Conservation (phyloP, 2,113 vertebrate species). For the Circaetus gallicus region DNA sequence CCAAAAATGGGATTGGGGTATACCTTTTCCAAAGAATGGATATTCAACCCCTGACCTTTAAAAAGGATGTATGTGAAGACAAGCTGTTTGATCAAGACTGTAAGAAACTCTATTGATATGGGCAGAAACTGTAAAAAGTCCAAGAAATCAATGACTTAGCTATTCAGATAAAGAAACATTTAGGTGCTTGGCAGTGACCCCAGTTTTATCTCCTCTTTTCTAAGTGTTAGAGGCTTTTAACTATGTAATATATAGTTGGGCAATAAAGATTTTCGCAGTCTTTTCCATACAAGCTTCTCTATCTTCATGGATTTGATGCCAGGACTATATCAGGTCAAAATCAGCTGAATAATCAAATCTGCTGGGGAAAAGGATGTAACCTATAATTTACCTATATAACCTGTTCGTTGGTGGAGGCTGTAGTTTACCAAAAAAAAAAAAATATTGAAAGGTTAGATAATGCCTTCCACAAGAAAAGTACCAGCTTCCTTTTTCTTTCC, state of each 20-base stretch:
- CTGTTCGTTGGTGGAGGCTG: not conserved
- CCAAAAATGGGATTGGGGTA: not conserved
- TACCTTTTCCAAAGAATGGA: not conserved
- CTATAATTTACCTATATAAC: not conserved
- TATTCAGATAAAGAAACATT: not conserved
- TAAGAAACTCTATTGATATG: not conserved
- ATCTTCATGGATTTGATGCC: not conserved
- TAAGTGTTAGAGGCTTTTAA: not conserved
- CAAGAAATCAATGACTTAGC: not conserved
- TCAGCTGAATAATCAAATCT: not conserved
- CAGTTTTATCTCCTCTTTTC: not conserved
- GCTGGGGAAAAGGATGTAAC: not conserved
- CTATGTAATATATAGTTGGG: not conserved
- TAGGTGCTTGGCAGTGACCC: not conserved
- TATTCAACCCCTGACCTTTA: not conserved
- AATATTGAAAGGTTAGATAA: not conserved
- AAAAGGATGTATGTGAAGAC: not conserved
- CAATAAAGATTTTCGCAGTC: not conserved
- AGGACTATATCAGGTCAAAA: not conserved
- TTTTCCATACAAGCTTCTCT: not conserved
- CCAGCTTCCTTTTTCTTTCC: not conserved
- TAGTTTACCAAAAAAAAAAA: not conserved
- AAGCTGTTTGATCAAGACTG: not conserved
- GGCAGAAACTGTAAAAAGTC: not conserved
- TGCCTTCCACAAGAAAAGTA: not conserved